phyloP scores from a whole-genome alignment of 30 jellyfish, hydroid and myxozoan species.

The Haliclystus octoradiatus region DNA sequence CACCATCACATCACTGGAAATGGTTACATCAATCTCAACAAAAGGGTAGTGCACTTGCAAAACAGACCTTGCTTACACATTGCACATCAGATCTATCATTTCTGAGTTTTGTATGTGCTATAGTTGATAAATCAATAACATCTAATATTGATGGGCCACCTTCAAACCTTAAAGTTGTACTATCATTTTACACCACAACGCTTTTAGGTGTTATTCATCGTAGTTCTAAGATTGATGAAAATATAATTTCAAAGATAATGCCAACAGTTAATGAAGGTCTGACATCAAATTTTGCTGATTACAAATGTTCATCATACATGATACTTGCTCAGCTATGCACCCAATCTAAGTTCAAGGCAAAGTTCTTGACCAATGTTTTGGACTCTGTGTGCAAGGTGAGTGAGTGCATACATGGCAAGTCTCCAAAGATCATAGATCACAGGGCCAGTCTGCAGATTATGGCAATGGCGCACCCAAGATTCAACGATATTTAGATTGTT shows the following conservation, averaged over 20 bases:
- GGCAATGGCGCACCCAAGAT: too few relatives aligned
- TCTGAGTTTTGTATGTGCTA: conserved; percentile 38
- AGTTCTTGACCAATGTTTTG: not conserved
- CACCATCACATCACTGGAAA: conserved; percentile 41
- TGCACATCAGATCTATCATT: conserved; percentile 30
- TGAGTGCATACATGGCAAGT: too few relatives aligned
- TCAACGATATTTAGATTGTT: too few relatives aligned
- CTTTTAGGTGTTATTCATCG: conserved; percentile 45
- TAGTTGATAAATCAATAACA: conserved; percentile 42
- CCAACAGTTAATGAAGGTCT: conserved; percentile 48
- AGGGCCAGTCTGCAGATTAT: too few relatives aligned
- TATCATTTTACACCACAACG: conserved; percentile 59
- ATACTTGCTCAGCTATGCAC: conserved; percentile 38
- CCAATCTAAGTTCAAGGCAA: not conserved
- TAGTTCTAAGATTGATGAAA: conserved; percentile 1
- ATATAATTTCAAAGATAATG: conserved; percentile 35
- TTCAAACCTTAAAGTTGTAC: conserved; percentile 27
- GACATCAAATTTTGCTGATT: conserved; percentile 42
- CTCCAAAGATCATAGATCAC: too few relatives aligned
- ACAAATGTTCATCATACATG: conserved; percentile 49
- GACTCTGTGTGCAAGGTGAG: not conserved
- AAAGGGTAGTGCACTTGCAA: conserved; percentile 50
- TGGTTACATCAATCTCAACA: conserved; percentile 34
- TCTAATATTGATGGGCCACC: conserved; percentile 6
- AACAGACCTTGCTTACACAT: conserved; percentile 42